A percentile compares a stretch with the other conserved stretches of the same genome.
These are phyloP conservation scores for Lagocephalus sceleratus DNA, from an alignment of 2,797 vertebrate species.

Conservation along the genomic window DNA sequence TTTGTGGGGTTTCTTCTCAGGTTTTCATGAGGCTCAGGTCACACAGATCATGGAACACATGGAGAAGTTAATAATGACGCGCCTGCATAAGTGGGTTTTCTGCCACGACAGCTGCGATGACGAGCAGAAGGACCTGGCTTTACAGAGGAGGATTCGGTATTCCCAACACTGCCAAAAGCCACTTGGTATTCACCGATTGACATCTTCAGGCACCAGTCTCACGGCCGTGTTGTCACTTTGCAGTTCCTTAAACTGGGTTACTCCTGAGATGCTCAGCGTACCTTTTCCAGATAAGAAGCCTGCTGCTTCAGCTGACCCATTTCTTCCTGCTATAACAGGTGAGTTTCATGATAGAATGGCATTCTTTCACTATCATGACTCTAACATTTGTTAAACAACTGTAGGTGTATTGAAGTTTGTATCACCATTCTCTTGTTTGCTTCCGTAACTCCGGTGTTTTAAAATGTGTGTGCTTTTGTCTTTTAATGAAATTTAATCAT, in stretches of 20 bases:
- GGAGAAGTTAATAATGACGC: slow-evolving; percentile 82
- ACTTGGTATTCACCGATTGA: background rate
- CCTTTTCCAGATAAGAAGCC: slow-evolving; percentile 68
- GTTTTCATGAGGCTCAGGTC: slow-evolving; percentile 69
- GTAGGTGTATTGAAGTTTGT: accelerated
- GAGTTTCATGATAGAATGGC: background rate
- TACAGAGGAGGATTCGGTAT: slow-evolving; percentile 79
- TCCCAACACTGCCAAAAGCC: background rate
- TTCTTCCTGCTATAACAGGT: slow-evolving; percentile 80
- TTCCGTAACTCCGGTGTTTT: background rate
- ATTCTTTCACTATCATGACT: background rate
- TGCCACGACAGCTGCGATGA: slow-evolving; percentile 81
- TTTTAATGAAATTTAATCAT: slow-evolving; percentile 1
- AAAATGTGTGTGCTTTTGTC: background rate
- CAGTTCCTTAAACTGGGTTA: slow-evolving; percentile 82
- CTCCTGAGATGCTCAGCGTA: slow-evolving; percentile 77
- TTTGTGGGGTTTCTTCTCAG: slow-evolving; percentile 42
- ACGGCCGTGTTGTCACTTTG: slow-evolving; percentile 20
- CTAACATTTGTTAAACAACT: background rate
- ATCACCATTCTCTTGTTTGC: background rate
- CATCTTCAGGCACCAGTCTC: background rate
- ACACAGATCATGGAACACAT: slow-evolving; percentile 78
- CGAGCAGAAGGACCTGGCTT: slow-evolving; percentile 77
- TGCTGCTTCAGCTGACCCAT: slow-evolving; percentile 67
- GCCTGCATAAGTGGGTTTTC: slow-evolving; percentile 81